Evolutionary conservation across 1,140 invertebrate genomes (phyloP).

Genomic region (Cyrtorhinus lividipennis): DNA sequence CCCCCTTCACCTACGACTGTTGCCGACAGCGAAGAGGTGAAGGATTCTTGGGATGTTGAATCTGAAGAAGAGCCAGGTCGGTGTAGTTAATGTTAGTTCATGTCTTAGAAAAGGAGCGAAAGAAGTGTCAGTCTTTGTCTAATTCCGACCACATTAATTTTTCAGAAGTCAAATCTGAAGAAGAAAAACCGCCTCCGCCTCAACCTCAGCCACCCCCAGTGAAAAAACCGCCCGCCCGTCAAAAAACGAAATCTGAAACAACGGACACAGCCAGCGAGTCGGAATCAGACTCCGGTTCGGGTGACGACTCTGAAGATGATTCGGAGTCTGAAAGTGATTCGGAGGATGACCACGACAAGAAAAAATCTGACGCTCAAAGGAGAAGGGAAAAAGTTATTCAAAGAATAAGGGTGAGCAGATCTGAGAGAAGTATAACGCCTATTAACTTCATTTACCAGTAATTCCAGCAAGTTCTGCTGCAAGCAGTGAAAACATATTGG

Average conservation of each 20-base stretch:
- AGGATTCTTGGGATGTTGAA: slow-evolving; percentile 65
- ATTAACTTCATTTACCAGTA: no score
- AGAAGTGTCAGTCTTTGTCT: no score
- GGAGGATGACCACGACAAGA: slow-evolving; percentile 31
- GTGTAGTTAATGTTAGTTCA: slow-evolving; percentile 2
- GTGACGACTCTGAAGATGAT: slow-evolving; percentile 14
- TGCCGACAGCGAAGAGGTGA: slow-evolving; percentile 42
- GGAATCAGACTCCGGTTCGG: neutral
- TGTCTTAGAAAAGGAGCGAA: no score
- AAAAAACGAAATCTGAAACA: slow-evolving; percentile 9
- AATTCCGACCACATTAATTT: no score
- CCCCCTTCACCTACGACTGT: neutral
- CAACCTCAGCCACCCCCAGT: no score
- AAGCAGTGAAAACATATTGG: no score
- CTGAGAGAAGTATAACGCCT: no score
- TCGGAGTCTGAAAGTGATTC: slow-evolving; percentile 23
- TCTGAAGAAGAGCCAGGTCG: slow-evolving; percentile 23
- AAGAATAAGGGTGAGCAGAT: slow-evolving; percentile 48
- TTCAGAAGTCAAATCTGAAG: no score
- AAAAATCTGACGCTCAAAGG: slow-evolving; percentile 45
- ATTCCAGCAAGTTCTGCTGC: no score
- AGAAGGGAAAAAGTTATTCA: slow-evolving; percentile 45
- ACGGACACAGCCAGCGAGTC: slow-evolving; percentile 7
- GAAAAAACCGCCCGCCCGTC: neutral
- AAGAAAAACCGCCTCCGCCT: no score